Base-by-base conservation (phyloP, 2,797 vertebrate species). In the Lepus townsendii region DNA sequence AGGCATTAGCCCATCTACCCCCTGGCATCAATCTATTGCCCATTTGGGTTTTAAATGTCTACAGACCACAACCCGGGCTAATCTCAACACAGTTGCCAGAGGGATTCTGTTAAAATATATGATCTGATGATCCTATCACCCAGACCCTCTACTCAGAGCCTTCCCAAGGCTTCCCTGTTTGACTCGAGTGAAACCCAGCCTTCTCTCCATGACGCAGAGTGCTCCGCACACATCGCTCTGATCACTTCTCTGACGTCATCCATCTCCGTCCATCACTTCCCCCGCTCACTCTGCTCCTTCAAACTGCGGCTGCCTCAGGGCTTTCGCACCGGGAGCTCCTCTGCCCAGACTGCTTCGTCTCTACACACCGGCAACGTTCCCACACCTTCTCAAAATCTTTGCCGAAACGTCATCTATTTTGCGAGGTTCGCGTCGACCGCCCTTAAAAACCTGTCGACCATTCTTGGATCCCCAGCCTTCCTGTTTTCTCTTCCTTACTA, bases 71-170 rank as follows among this genome's bases (percentile, higher is more conserved):
- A 47, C 42, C 8, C 7, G 42, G 78, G 32, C 24, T 72, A 57
- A 95, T 80, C 63, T 87, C 79, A 83, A 57, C 66, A 54, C 3
- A 20, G 69, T 76, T 78, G 14, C 27, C 24, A 54, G 54, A 65
- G 38, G 16, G 50, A 79, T 16, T 22, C 79, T 54, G 68, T 89
- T 94, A 12, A 91, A 95, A 72, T 42, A 35, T 20, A 76, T 47
- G 75, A 42, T 86, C 69, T 42, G 66, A 83, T 52, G 42, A 47
- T 47, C 10, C 27, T 11, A 12, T 42, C 35, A 3, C 27, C 22
- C 27, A 72, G 72, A 60, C 65, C 50, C 35, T 84, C 80, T 73
- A 57, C 50, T 93, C 63, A 57, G 86, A 94, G 71, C 30, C 7
- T 19, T 65, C 71, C 17, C 32, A 0, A 3, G n/a, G 7, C 42